Conservation (phyloP, 2,113 vertebrate species). For the Bos indicus region DNA sequence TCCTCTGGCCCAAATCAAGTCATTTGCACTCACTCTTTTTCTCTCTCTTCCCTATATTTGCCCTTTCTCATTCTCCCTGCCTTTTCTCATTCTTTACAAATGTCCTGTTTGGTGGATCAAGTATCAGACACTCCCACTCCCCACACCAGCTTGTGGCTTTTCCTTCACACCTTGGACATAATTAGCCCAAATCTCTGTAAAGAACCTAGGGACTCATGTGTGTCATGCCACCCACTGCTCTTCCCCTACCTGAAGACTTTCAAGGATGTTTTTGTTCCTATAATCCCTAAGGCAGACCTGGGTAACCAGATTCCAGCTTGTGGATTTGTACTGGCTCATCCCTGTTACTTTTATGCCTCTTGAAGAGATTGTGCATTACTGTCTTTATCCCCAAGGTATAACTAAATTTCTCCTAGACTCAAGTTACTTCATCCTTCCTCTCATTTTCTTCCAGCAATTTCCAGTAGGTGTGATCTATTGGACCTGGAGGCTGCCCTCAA, state of each 20-base stretch:
- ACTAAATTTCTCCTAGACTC: not conserved
- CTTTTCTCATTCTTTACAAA: not conserved
- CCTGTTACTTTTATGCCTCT: not conserved
- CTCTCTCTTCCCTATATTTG: not conserved
- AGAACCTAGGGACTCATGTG: not conserved
- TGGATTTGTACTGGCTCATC: not conserved
- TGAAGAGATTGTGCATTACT: not conserved
- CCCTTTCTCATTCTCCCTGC: not conserved
- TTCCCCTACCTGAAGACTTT: not conserved
- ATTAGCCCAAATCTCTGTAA: not conserved
- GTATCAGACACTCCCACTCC: not conserved
- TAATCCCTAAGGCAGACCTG: not conserved
- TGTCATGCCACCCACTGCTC: not conserved
- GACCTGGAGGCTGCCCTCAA: not conserved
- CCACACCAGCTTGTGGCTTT: not conserved
- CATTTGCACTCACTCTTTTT: not conserved
- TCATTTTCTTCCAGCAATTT: not conserved
- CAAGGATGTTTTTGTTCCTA: not conserved
- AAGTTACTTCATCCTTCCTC: not conserved
- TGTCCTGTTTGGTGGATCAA: not conserved
- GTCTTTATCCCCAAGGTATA: not conserved
- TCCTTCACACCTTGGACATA: not conserved
- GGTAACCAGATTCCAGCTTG: not conserved
- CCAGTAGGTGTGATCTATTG: not conserved
- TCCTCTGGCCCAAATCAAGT: not conserved